phyloP scores from a whole-genome alignment of 2,113 vertebrate genomes.

The Cyanoramphus novaezelandiae region DNA sequence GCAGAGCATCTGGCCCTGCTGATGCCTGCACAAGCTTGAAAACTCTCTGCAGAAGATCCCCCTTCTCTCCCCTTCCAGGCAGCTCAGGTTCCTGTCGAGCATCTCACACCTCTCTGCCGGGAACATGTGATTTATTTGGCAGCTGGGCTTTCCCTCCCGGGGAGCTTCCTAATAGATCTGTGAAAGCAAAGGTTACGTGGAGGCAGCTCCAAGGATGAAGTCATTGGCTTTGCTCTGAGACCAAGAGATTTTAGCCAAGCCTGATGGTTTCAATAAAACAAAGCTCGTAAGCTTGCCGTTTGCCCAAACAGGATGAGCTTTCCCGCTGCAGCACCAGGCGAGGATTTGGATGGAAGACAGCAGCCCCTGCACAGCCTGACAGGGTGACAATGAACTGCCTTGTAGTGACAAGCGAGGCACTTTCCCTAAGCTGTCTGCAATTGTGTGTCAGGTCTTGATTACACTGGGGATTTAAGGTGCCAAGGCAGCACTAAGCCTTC shows the following conservation, averaged over 20 bases:
- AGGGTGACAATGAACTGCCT: not conserved
- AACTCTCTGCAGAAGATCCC: conserved; percentile 17
- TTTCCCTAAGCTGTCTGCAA: not conserved
- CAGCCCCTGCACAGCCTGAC: not conserved
- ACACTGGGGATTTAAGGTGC: rapidly evolving
- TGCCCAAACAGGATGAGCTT: not conserved
- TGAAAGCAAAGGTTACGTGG: conserved; percentile 9
- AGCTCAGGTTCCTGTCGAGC: conserved; percentile 7
- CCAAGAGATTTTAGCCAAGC: conserved; percentile 42
- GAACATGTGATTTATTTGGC: conserved; percentile 59
- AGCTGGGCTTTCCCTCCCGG: conserved; percentile 30
- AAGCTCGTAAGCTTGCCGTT: not conserved
- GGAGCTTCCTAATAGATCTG: conserved; percentile 62
- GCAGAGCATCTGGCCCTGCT: not conserved
- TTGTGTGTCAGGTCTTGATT: not conserved
- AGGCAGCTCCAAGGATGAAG: conserved; percentile 67
- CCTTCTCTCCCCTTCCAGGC: not conserved
- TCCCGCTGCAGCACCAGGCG: not conserved
- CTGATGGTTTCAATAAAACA: conserved; percentile 69
- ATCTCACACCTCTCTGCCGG: conserved; percentile 37
- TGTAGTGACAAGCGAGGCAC: not conserved
- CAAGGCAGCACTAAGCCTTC: not conserved
- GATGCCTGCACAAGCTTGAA: not conserved
- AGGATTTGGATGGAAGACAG: not conserved
- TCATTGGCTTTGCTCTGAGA: conserved; percentile 56